phyloP scores from a whole-genome alignment of 2,797 vertebrate species.

The Sylvilagus floridanus region DNA sequence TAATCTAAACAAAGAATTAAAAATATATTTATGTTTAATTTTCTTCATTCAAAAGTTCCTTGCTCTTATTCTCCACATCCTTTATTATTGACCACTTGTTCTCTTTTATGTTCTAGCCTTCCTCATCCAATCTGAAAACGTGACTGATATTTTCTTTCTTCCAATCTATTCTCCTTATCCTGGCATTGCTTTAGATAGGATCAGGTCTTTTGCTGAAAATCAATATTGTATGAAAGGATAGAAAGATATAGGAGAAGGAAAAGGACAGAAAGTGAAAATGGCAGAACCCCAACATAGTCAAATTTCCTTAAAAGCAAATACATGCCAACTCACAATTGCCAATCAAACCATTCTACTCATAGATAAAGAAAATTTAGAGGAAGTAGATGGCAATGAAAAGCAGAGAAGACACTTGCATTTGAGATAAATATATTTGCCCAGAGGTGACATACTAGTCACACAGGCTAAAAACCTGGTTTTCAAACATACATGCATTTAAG shows the following conservation, averaged over 20 bases:
- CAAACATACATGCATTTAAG: not conserved
- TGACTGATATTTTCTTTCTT: not conserved
- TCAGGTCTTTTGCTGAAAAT: not conserved
- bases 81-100: not conserved
- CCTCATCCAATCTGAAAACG: not conserved
- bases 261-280: not conserved
- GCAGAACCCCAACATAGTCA: not conserved
- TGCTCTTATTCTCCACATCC: not conserved
- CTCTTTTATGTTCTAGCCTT: not conserved
- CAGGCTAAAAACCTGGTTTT: not conserved
- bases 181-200: not conserved
- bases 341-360: not conserved
- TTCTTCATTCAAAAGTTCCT: not conserved
- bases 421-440: not conserved
- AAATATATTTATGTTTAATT: not conserved
- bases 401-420: not conserved
- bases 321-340: not conserved
- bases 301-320: not conserved
- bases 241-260: not conserved
- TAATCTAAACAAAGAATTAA: conserved; percentile 23
- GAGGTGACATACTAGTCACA: not conserved
- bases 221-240: not conserved
- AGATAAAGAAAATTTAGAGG: not conserved
- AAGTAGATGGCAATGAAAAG: not conserved
- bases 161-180: not conserved